phyloP scores from a whole-genome alignment of 1,140 invertebrate species.

The Saccostrea cuccullata region DNA sequence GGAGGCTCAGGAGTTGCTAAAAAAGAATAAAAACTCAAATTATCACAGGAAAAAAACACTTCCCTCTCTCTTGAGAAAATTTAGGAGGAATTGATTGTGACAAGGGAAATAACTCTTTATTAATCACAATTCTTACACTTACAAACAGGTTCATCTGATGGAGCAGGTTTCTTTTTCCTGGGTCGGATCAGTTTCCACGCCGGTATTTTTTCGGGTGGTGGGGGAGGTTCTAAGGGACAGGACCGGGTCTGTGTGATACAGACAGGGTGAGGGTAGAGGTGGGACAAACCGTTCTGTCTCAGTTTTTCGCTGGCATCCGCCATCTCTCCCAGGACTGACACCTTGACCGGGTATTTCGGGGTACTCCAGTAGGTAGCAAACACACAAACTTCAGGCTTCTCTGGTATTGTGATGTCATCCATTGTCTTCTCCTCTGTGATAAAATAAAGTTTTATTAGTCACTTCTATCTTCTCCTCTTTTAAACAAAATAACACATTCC shows the following conservation, averaged over 20 bases:
- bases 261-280: constrained; percentile 77
- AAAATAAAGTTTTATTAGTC: not conserved
- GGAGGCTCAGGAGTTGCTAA: constrained; percentile 68
- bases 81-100: not conserved
- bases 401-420: constrained; percentile 73
- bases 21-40: not conserved
- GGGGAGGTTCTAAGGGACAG: constrained; percentile 76
- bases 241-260: constrained; percentile 76
- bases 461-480: not conserved
- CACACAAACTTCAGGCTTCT: constrained; percentile 76
- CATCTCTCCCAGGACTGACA: constrained; percentile 75
- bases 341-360: constrained; percentile 74
- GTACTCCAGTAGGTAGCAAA: constrained; percentile 75
- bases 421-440: constrained; percentile 71
- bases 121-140: not conserved
- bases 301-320: constrained; percentile 77
- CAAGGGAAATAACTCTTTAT: constrained; percentile 16
- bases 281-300: constrained; percentile 75
- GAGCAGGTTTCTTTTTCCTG: constrained; percentile 73
- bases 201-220: constrained; percentile 75
- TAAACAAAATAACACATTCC: not conserved
- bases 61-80: not conserved
- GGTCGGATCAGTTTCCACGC: constrained; percentile 79
- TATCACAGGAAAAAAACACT: not conserved
- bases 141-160: constrained; percentile 77